A percentile compares a stretch with the other conserved stretches of the same genome.
Conservation (phyloP, 2,113 vertebrate genomes). For the Nyctereutes procyonoides region DNA sequence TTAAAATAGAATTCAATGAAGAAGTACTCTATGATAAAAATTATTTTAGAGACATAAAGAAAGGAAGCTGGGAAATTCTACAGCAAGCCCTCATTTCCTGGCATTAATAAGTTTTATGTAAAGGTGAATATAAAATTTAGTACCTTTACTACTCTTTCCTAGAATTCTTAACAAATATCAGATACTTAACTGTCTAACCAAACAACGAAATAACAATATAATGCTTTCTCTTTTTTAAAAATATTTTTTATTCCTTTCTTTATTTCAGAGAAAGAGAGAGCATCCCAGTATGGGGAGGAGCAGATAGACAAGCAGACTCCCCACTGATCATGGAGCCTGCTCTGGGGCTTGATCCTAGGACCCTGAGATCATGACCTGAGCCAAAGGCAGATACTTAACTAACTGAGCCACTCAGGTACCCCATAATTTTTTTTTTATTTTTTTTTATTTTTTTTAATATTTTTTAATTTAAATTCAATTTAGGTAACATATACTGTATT, state of each 20-base stretch:
- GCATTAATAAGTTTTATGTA: background rate
- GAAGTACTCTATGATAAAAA: background rate
- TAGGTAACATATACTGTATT: too few species aligned
- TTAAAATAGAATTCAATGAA: background rate
- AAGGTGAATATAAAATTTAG: background rate
- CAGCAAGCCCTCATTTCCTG: background rate
- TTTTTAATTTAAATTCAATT: too few species aligned
- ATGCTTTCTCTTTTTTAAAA: background rate
- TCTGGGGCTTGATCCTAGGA: background rate
- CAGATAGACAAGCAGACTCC: background rate
- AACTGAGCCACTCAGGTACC: background rate
- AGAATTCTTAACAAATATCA: background rate
- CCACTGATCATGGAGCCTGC: background rate
- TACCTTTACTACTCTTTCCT: background rate
- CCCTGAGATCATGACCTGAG: background rate
- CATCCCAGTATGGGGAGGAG: background rate
- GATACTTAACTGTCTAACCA: background rate
- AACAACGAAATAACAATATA: background rate
- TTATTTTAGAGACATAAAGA: background rate
- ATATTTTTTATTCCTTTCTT: background rate
- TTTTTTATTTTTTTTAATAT: too few species aligned
- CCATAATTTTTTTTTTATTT: too few species aligned
- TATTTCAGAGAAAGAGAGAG: background rate
- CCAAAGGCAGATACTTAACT: background rate
- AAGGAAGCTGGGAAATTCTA: background rate